phyloP scores from a whole-genome alignment of 2,797 vertebrate species.

The Pyrrhura leucotis region DNA sequence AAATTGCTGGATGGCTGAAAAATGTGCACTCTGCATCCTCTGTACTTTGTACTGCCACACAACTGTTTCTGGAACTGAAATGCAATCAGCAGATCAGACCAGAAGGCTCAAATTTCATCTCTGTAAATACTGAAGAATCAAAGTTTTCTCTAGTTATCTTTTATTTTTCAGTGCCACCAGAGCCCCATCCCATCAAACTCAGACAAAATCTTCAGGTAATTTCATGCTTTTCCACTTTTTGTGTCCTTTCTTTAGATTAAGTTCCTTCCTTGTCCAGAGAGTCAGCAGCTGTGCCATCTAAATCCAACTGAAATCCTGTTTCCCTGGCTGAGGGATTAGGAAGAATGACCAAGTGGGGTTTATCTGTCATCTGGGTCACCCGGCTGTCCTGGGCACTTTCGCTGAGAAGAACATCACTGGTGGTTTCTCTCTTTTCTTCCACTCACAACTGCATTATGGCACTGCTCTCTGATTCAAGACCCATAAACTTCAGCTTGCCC shows the following conservation, averaged over 20 bases:
- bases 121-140: background rate
- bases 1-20: background rate
- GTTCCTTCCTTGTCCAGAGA: background rate
- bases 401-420: background rate
- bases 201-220: background rate
- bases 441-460: fast-evolving
- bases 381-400: background rate
- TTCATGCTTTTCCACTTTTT: background rate
- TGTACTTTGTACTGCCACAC: conserved; percentile 5
- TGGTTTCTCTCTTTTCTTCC: background rate
- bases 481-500: background rate
- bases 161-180: background rate
- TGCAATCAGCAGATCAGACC: background rate
- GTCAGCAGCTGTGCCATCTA: background rate
- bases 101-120: conserved; percentile 21
- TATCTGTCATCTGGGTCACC: background rate
- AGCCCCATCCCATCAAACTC: background rate
- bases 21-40: background rate
- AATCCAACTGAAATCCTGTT: background rate
- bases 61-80: background rate
- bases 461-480: background rate
- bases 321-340: background rate
- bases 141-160: background rate
- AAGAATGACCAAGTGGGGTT: background rate
- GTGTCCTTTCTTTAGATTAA: background rate